Base-by-base conservation (phyloP, 2,113 vertebrate species). In the Platichthys flesus region DNA sequence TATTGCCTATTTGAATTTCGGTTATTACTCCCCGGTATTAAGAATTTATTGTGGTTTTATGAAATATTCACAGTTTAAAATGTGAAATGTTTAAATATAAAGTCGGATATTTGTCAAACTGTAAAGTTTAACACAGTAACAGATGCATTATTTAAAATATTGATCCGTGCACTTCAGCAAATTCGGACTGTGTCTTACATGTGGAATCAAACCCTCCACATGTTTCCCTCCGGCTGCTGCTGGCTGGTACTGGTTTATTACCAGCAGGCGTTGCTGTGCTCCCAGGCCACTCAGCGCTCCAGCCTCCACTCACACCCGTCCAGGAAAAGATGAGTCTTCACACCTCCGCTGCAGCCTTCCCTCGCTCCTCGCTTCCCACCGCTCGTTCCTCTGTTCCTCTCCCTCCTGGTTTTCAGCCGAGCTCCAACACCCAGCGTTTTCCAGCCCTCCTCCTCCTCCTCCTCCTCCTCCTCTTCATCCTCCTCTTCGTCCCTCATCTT, bases 311-410 rank as follows among this genome's bases (percentile, higher is more conserved):
- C 83, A 84, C 77, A 80, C 91, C 85, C 90, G 88, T 91, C 85
- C 90, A 89, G 76, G 81, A 83, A 87, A 87, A 93, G 92, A 92
- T 90, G 89, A 91, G 90, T 92, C 88, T 94, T 95, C 93, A 93
- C 94, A 95, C 94, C 85, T 92, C 82, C 65, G 85, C 87, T 74
- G 40, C 74, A 83, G 74, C 84, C 76, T 64, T 56, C 77, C 84
- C 76, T 74, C 67, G 52, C 80, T 76, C 68, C 76, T 70, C 76
- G 62, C 1, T 26, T 83, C 51, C 70, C 45, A 49, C 82, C 69
- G 28, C 67, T 57, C 51, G 16, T 7, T 26, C 2, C 24, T 15
- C 4, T 24, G 24, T 24, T 24, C 7, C 26, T 26, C 57, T 18
- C 63, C 62, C 56, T 40, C 67, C 59, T 60, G 70, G 35, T 83